phyloP scores from a whole-genome alignment of 2,113 vertebrate species.

The Ctenodactylus gundi region DNA sequence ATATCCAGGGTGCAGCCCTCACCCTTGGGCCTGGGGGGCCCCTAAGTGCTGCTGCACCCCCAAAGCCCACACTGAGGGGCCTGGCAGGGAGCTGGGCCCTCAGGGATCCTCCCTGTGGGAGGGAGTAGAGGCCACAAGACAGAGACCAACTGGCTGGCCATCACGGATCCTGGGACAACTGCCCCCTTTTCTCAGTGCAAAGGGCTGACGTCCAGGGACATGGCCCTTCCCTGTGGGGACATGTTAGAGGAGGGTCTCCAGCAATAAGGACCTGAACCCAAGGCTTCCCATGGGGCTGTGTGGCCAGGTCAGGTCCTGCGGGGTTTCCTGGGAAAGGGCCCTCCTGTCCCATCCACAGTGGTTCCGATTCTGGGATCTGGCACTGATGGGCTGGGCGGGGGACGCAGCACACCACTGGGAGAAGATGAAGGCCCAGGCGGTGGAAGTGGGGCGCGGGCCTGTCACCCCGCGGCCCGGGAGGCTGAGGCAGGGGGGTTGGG shows the following conservation, averaged over 20 bases:
- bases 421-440: too few relatives aligned
- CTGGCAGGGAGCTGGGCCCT: too few relatives aligned
- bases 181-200: fast-evolving
- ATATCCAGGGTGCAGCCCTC: neutral
- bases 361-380: neutral
- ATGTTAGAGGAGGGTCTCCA: fast-evolving
- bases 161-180: neutral
- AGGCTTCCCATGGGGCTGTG: neutral
- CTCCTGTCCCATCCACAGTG: neutral
- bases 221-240: neutral
- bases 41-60: neutral
- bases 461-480: too few relatives aligned
- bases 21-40: neutral
- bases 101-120: neutral
- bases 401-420: too few relatives aligned
- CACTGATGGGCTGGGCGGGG: neutral
- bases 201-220: neutral
- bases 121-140: fast-evolving
- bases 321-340: neutral
- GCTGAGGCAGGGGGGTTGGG: too few relatives aligned
- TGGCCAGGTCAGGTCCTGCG: neutral
- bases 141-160: too few relatives aligned
- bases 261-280: neutral
- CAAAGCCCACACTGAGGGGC: neutral
- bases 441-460: too few relatives aligned